These are phyloP conservation scores for Drosophila jambulina DNA, from an alignment of 1,140 invertebrate species.

Conservation along the genomic window DNA sequence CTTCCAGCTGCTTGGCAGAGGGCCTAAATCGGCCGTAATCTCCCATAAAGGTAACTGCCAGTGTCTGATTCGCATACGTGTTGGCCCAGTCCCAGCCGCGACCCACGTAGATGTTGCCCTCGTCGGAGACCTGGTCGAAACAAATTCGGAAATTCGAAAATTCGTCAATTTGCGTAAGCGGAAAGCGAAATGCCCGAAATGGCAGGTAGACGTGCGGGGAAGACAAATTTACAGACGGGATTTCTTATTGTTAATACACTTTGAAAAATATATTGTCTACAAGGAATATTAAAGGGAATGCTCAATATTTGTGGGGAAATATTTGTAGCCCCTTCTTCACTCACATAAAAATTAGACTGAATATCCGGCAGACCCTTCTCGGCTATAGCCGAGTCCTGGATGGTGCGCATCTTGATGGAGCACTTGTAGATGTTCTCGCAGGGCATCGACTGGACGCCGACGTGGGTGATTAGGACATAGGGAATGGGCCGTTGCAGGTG, in stretches of 20 bases:
- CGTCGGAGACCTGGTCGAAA: constrained; percentile 86
- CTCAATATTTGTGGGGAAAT: too few relatives aligned
- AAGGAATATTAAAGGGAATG: too few relatives aligned
- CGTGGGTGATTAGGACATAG: constrained; percentile 85
- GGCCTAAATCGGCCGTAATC: constrained; percentile 84
- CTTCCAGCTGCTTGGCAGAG: constrained; percentile 75
- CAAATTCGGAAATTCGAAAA: constrained; percentile 38
- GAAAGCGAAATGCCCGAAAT: constrained; percentile 31
- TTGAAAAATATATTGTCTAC: background rate
- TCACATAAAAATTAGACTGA: constrained; percentile 81
- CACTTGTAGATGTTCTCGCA: constrained; percentile 77
- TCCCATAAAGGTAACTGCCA: constrained; percentile 86
- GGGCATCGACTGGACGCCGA: constrained; percentile 74
- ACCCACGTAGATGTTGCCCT: constrained; percentile 88
- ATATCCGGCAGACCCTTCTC: constrained; percentile 84
- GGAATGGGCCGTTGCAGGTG: constrained; percentile 73
- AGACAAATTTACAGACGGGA: constrained; percentile 18
- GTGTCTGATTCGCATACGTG: constrained; percentile 85
- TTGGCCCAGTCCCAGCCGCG: constrained; percentile 87
- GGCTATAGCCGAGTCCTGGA: constrained; percentile 81
- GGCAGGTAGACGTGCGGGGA: constrained; percentile 37
- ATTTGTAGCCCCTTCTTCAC: too few relatives aligned
- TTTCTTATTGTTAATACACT: constrained; percentile 29
- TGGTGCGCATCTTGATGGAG: constrained; percentile 78
- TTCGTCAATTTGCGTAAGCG: constrained; percentile 43